Evolutionary conservation across 1,140 invertebrate genomes (phyloP).

Genomic region (Brachionus asplanchnoidis): DNA sequence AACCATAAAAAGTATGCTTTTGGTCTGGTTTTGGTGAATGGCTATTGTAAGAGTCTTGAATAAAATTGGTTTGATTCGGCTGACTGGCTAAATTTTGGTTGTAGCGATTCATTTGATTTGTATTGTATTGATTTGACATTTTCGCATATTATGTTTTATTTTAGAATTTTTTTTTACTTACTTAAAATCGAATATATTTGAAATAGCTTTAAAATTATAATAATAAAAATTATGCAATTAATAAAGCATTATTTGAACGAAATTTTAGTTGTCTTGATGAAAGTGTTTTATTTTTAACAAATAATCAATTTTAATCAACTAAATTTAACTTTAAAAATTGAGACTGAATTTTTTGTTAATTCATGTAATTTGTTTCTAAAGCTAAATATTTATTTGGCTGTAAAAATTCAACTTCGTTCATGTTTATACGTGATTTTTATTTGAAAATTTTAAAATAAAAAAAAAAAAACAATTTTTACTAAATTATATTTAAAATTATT

Average conservation of each 20-base stretch:
- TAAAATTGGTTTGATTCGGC: background rate
- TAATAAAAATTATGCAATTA: background rate
- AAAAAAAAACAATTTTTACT: no score
- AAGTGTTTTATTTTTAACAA: background rate
- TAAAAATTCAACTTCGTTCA: no score
- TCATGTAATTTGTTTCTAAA: no score
- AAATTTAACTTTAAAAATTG: no score
- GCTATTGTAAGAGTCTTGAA: background rate
- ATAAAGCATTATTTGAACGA: background rate
- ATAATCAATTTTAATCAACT: background rate
- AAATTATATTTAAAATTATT: no score
- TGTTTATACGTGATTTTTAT: no score
- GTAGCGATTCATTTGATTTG: background rate
- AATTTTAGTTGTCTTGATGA: background rate
- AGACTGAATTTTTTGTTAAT: no score
- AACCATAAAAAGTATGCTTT: background rate
- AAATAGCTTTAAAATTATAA: background rate
- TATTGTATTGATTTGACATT: background rate
- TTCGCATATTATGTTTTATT: background rate
- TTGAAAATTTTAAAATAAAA: no score
- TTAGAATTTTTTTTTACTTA: background rate
- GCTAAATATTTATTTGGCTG: no score
- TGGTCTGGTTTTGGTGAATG: background rate
- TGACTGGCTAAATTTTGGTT: background rate
- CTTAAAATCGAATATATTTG: background rate